These are phyloP conservation scores for Elaphurus davidianus DNA, from an alignment of 2,113 vertebrate genomes.

Conservation along the genomic window DNA sequence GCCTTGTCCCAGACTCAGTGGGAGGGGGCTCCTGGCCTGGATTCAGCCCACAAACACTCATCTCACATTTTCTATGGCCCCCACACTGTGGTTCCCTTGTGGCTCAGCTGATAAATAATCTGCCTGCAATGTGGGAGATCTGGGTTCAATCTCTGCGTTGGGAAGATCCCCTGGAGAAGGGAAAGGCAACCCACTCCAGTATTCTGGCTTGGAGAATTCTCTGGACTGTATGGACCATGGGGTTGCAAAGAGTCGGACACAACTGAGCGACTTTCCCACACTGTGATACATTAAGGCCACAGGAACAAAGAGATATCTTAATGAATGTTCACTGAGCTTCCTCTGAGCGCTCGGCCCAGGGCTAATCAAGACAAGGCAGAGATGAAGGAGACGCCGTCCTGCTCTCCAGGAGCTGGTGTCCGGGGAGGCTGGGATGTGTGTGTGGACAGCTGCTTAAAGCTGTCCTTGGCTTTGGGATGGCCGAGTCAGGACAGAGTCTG, in stretches of 20 bases:
- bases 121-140: background rate
- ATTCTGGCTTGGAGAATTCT: background rate
- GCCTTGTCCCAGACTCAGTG: background rate
- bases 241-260: background rate
- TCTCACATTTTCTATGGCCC: background rate
- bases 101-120: background rate
- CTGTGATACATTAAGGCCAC: background rate
- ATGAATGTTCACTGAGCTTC: background rate
- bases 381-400: fast-evolving
- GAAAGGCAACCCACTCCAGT: background rate
- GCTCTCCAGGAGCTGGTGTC: background rate
- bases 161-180: background rate
- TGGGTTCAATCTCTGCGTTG: background rate
- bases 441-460: background rate
- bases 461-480: background rate
- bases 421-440: background rate
- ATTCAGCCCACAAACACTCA: background rate
- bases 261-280: fast-evolving
- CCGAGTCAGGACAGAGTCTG: background rate
- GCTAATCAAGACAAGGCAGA: no score
- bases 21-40: background rate
- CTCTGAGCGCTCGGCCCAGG: background rate
- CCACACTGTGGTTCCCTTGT: background rate
- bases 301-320: background rate
- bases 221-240: background rate